A percentile compares a stretch with the other conserved stretches of the same genome.
Evolutionary conservation across 1,140 invertebrate species (phyloP).

Genomic region (Pseudobourletiella spinata): DNA sequence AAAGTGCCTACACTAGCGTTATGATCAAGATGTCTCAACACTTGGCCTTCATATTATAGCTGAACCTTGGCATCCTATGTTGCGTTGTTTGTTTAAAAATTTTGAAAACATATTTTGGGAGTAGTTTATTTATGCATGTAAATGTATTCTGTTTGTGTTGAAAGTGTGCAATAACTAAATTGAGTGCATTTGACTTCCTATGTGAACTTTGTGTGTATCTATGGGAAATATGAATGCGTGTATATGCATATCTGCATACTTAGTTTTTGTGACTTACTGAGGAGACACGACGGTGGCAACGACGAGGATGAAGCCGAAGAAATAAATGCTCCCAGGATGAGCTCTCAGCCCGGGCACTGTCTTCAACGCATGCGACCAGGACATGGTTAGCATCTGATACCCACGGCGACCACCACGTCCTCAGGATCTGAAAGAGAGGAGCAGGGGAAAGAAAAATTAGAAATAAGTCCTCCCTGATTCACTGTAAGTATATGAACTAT

Average conservation of each 20-base stretch:
- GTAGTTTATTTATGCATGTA: background rate
- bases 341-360: background rate
- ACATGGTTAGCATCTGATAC: background rate
- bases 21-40: too few species aligned
- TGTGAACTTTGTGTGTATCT: background rate
- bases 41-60: too few species aligned
- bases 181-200: background rate
- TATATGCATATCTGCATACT: background rate
- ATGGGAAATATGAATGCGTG: background rate
- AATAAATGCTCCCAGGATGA: slow-evolving; percentile 8
- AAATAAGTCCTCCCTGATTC: too few species aligned
- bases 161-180: background rate
- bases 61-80: too few species aligned
- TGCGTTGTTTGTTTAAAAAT: background rate
- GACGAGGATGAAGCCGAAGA: slow-evolving; percentile 16
- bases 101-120: background rate
- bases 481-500: too few species aligned
- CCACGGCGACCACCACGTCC: background rate
- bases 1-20: too few species aligned
- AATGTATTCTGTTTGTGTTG: background rate
- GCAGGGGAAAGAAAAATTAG: too few species aligned
- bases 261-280: slow-evolving; percentile 12
- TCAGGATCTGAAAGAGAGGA: too few species aligned
- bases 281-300: slow-evolving; percentile 10
- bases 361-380: background rate